Percentiles rank a stretch among this genome's conserved stretches.
phyloP scores from a whole-genome alignment of 2,797 vertebrate genomes.

The Harpagifer antarcticus region DNA sequence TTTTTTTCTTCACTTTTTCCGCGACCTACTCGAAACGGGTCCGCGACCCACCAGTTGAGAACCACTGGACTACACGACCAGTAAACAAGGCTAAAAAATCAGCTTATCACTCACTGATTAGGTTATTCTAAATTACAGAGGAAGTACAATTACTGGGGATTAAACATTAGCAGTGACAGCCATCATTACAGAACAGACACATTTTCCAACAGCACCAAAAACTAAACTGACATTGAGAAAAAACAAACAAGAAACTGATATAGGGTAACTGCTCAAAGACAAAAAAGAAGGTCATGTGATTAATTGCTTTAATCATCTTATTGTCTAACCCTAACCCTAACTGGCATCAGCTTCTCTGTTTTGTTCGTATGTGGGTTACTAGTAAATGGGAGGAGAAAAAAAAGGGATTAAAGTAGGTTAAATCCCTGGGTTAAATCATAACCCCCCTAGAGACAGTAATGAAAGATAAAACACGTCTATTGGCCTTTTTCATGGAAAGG shows the following conservation, averaged over 20 bases:
- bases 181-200: neutral
- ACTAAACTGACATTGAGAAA: neutral
- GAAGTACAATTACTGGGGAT: neutral
- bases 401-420: conserved; percentile 20
- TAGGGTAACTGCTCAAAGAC: neutral
- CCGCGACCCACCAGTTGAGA: no score
- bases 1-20: no score
- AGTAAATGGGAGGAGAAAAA: neutral
- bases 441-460: conserved; percentile 23
- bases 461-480: conserved; percentile 43
- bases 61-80: no score
- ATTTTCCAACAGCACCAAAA: neutral
- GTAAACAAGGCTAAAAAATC: no score
- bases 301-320: neutral
- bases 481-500: conserved; percentile 48
- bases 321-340: no score
- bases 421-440: neutral
- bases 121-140: neutral
- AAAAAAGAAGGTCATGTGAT: neutral
- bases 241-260: neutral
- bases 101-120: neutral
- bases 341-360: neutral
- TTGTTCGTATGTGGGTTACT: neutral
- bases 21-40: no score
- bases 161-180: neutral